Evolutionary conservation across 1,140 invertebrate species (phyloP).

Genomic region (Sinonovacula constricta): DNA sequence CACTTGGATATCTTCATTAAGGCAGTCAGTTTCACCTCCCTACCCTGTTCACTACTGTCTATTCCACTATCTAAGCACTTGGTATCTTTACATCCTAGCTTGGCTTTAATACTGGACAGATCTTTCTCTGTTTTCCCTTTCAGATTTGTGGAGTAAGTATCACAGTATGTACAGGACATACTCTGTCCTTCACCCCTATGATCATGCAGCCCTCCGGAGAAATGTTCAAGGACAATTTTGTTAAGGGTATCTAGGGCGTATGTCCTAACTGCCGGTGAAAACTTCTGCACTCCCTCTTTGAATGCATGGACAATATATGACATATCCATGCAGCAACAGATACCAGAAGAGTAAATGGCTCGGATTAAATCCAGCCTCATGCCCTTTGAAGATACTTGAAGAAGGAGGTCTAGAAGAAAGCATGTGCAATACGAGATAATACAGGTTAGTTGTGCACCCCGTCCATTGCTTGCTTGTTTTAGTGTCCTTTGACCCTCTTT

Average conservation of each 20-base stretch:
- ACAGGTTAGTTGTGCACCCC: conserved; percentile 22
- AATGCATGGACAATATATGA: conserved; percentile 23
- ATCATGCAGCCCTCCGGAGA: conserved; percentile 12
- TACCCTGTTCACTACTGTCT: conserved; percentile 63
- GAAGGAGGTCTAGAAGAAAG: conserved; percentile 46
- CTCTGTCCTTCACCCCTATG: background rate
- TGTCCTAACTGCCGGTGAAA: conserved; percentile 43
- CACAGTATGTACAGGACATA: conserved; percentile 34
- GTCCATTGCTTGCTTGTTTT: too few relatives aligned
- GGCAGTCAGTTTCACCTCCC: conserved; percentile 47
- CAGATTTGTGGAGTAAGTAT: background rate
- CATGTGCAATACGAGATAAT: conserved; percentile 33
- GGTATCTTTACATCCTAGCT: background rate
- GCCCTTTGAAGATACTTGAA: conserved; percentile 31
- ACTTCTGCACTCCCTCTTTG: conserved; percentile 23
- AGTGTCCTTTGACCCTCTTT: too few relatives aligned
- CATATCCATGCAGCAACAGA: conserved; percentile 48
- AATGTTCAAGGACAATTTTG: conserved; percentile 44
- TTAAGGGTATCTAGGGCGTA: conserved; percentile 34
- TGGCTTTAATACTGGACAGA: background rate
- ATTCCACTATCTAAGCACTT: conserved; percentile 68
- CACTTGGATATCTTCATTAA: conserved; percentile 57
- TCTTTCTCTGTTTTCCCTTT: background rate
- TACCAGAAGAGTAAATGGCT: conserved; percentile 25
- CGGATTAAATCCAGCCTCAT: conserved; percentile 32